Conservation (phyloP, 2,888 invertebrate species). For the Rotaria magnacalcarata region DNA sequence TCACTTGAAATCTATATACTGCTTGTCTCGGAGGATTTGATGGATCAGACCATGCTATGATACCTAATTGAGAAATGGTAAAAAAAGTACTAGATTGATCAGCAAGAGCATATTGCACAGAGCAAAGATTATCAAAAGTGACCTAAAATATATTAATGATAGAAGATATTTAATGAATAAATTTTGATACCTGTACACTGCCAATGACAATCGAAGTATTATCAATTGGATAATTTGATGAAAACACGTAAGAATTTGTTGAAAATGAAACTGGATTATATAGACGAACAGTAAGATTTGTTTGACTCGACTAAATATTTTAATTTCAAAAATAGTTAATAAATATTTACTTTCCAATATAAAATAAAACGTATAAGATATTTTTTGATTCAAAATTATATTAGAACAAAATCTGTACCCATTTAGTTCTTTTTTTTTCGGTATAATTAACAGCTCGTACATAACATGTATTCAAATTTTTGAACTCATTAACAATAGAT, state of each 20-base stretch:
- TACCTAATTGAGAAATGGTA: neutral
- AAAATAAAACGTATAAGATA: too few species aligned
- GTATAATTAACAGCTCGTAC: too few species aligned
- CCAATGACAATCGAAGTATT: neutral
- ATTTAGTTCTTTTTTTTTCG: too few species aligned
- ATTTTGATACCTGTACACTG: neutral
- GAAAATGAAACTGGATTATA: neutral
- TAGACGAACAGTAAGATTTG: neutral
- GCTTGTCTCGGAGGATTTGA: neutral
- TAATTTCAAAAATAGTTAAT: too few species aligned
- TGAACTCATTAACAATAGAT: too few species aligned
- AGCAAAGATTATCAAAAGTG: neutral
- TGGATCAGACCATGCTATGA: neutral
- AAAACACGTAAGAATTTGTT: neutral
- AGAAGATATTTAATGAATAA: neutral
- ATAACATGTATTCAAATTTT: too few species aligned
- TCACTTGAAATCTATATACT: neutral
- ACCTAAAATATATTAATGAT: neutral
- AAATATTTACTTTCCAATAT: too few species aligned
- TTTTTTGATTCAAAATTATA: too few species aligned
- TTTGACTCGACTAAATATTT: neutral
- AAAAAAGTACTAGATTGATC: neutral
- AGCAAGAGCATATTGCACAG: neutral
- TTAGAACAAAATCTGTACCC: too few species aligned
- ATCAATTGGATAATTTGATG: neutral